phyloP scores from a whole-genome alignment of 2,888 invertebrate species.

The Cistogaster globosa region DNA sequence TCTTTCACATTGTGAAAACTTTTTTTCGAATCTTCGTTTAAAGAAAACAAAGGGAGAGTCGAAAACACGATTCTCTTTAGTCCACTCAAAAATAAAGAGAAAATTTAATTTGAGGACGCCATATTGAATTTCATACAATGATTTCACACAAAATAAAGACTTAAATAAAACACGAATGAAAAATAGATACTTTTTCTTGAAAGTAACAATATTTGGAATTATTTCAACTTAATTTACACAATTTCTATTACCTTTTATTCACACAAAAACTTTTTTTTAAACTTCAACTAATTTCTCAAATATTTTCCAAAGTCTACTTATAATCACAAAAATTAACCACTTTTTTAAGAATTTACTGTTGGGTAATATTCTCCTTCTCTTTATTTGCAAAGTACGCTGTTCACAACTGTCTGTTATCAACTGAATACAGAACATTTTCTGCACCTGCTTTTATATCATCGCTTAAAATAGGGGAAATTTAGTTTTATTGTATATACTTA shows the following conservation, averaged over 20 bases:
- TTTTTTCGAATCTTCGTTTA: background rate
- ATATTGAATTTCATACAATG: slow-evolving; percentile 46
- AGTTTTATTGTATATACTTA: slow-evolving; percentile 54
- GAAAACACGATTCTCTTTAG: background rate
- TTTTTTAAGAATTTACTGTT: slow-evolving; percentile 65
- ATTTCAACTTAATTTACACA: too few species aligned
- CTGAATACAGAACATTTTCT: slow-evolving; percentile 1
- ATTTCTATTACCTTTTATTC: slow-evolving; percentile 28
- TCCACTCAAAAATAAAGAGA: background rate
- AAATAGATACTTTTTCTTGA: too few species aligned
- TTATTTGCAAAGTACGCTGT: slow-evolving; percentile 60
- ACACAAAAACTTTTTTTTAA: slow-evolving; percentile 58
- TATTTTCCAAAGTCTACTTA: slow-evolving; percentile 72
- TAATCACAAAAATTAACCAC: slow-evolving; percentile 53
- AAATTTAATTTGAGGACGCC: slow-evolving; percentile 24
- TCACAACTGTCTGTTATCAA: slow-evolving; percentile 69
- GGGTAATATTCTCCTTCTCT: slow-evolving; percentile 16
- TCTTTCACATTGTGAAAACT: too few species aligned
- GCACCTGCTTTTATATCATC: slow-evolving; percentile 69
- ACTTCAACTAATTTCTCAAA: slow-evolving; percentile 45
- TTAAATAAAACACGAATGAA: too few species aligned
- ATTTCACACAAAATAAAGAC: background rate
- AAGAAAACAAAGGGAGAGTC: background rate
- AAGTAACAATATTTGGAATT: too few species aligned
- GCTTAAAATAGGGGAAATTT: slow-evolving; percentile 49